These are phyloP conservation scores for Drosophila nikananu DNA, from an alignment of 1,140 invertebrate species.

Conservation along the genomic window DNA sequence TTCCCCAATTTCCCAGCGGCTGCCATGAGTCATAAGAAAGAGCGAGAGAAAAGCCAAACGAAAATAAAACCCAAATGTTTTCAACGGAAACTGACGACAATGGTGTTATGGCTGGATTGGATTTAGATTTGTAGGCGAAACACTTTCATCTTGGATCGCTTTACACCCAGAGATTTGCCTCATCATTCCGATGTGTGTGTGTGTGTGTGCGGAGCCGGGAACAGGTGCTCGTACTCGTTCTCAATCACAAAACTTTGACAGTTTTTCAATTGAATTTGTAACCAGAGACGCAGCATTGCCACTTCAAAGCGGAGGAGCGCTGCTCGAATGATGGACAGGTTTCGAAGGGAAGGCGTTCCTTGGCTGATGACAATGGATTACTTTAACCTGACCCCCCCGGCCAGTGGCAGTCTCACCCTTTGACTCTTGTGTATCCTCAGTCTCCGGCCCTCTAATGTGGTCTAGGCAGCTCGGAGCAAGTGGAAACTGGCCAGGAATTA, in stretches of 20 bases:
- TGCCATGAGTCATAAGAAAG: conserved; percentile 17
- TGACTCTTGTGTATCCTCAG: not conserved
- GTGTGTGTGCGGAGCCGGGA: conserved; percentile 14
- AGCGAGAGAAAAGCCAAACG: conserved; percentile 6
- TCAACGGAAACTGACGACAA: conserved; percentile 53
- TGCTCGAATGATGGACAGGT: not conserved
- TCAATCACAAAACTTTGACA: conserved; percentile 59
- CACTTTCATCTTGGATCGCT: conserved; percentile 79
- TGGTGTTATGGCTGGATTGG: not conserved
- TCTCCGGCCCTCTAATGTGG: too few species aligned
- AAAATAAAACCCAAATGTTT: conserved; percentile 73
- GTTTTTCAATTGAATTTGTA: conserved; percentile 80
- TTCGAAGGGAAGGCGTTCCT: not conserved
- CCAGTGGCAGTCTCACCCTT: not conserved
- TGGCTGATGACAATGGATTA: conserved; percentile 35
- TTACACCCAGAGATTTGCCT: conserved; percentile 52
- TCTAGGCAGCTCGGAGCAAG: not conserved
- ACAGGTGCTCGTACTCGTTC: conserved; percentile 43
- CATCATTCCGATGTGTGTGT: conserved; percentile 11
- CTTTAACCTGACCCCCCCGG: not conserved
- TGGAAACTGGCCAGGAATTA: not conserved
- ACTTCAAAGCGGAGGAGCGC: conserved; percentile 65
- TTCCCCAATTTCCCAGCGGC: not conserved
- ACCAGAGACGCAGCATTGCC: conserved; percentile 68
- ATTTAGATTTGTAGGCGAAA: conserved; percentile 19